phyloP scores from a whole-genome alignment of 2,113 vertebrate genomes.

The Miniopterus natalensis region DNA sequence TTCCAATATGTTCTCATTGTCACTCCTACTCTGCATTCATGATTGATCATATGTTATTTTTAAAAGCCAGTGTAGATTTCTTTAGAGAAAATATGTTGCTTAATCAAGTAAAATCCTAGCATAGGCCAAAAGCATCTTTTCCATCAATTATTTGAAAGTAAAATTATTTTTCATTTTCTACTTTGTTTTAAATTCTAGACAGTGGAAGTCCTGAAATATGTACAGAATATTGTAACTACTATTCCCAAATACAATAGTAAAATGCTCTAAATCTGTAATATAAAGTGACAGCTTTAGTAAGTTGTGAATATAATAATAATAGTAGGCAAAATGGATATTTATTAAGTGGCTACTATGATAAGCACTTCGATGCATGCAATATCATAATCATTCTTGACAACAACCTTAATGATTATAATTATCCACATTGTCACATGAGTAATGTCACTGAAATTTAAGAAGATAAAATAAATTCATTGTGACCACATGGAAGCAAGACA shows the following conservation, averaged over 20 bases:
- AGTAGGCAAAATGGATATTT: not conserved
- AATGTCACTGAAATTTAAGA: conserved; percentile 16
- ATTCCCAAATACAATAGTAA: not conserved
- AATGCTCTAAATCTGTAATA: not conserved
- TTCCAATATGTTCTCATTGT: not conserved
- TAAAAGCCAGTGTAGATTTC: not conserved
- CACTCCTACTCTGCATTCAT: not conserved
- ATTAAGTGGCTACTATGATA: not conserved
- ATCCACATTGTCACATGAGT: not conserved
- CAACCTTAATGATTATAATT: not conserved
- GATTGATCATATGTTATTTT: conserved; percentile 4
- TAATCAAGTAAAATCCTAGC: not conserved
- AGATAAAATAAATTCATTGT: not conserved
- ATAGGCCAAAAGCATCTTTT: not conserved
- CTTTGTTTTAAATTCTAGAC: not conserved
- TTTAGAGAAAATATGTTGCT: not conserved
- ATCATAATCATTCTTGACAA: not conserved
- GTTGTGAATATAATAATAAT: not conserved
- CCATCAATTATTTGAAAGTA: not conserved
- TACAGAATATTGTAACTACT: not conserved
- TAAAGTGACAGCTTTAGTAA: not conserved
- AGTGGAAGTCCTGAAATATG: not conserved
- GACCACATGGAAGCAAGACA: not conserved
- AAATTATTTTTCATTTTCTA: not conserved
- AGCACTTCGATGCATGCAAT: not conserved